phyloP scores from a whole-genome alignment of 37 sponge, comb jelly and placozoan species.

The Eunapius fragilis region DNA sequence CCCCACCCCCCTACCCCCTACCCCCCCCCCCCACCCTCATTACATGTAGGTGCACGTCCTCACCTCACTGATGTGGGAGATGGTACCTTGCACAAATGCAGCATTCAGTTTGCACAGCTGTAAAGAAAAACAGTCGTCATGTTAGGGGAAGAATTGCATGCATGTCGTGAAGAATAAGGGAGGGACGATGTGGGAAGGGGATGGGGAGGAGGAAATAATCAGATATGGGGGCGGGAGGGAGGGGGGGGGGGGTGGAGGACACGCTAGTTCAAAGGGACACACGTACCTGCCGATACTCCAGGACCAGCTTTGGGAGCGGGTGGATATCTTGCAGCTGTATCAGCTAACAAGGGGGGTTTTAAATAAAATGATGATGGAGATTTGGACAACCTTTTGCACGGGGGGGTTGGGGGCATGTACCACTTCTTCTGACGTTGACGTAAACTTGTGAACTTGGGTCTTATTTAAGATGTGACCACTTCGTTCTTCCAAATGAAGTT shows the following conservation, averaged over 20 bases:
- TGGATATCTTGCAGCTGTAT: conserved; percentile 71
- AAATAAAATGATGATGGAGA: no score
- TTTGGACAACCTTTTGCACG: no score
- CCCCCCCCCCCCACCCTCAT: no score
- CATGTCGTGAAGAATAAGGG: no score
- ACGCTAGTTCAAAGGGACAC: background rate
- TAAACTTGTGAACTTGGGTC: conserved; percentile 60
- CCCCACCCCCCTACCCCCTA: no score
- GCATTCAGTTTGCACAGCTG: conserved; percentile 74
- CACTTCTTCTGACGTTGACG: conserved; percentile 84
- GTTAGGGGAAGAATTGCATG: background rate
- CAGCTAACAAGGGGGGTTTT: conserved; percentile 59
- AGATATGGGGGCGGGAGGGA: no score
- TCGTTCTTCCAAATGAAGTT: conserved; percentile 61
- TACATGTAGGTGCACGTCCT: no score
- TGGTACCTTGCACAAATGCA: conserved; percentile 63
- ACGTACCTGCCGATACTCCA: conserved; percentile 85
- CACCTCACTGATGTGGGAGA: conserved; percentile 51
- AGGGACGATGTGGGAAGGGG: no score
- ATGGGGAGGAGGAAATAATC: no score
- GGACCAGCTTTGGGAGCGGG: conserved; percentile 77
- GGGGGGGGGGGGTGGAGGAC: background rate
- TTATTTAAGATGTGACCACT: conserved; percentile 52
- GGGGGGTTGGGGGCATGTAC: no score
- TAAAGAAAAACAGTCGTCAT: background rate